phyloP scores from a whole-genome alignment of 2,888 invertebrate genomes.

The Artemia sinica region DNA sequence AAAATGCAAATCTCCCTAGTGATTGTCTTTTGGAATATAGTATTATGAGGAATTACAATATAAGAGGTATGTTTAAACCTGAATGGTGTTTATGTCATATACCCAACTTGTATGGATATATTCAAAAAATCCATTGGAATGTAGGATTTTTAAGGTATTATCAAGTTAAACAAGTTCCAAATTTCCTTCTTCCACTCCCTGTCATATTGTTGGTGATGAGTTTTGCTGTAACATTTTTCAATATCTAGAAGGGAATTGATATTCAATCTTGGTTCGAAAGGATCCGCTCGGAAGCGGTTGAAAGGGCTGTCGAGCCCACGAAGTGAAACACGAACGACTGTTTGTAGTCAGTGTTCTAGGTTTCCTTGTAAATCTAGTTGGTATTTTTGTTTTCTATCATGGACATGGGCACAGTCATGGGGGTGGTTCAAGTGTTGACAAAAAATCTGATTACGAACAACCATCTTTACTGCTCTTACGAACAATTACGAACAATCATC shows the following conservation, averaged over 20 bases:
- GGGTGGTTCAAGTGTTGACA: too few relatives aligned
- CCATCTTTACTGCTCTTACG: too few relatives aligned
- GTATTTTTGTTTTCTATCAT: slow-evolving; percentile 35
- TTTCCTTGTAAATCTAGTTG: slow-evolving; percentile 79
- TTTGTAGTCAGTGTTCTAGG: slow-evolving; percentile 83
- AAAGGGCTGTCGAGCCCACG: slow-evolving; percentile 90
- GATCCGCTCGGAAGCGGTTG: slow-evolving; percentile 89
- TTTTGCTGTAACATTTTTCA: too few relatives aligned
- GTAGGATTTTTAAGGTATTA: slow-evolving; percentile 80
- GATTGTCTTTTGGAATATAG: slow-evolving; percentile 19
- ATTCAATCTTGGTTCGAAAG: too few relatives aligned
- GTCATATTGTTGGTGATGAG: slow-evolving; percentile 42
- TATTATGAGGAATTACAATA: slow-evolving; percentile 32
- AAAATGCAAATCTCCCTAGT: slow-evolving; percentile 23
- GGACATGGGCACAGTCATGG: slow-evolving; percentile 55
- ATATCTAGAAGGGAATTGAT: too few relatives aligned
- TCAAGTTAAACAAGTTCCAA: slow-evolving; percentile 73
- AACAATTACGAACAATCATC: slow-evolving; percentile 33
- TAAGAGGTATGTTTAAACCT: slow-evolving; percentile 20
- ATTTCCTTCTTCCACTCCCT: slow-evolving; percentile 75
- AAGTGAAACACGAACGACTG: slow-evolving; percentile 87
- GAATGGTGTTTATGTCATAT: slow-evolving; percentile 34
- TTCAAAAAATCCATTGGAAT: slow-evolving; percentile 85
- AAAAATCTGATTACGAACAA: too few relatives aligned
- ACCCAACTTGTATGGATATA: slow-evolving; percentile 60